Evolutionary conservation across 2,797 vertebrate species (phyloP).

Genomic region (Tinamus major): DNA sequence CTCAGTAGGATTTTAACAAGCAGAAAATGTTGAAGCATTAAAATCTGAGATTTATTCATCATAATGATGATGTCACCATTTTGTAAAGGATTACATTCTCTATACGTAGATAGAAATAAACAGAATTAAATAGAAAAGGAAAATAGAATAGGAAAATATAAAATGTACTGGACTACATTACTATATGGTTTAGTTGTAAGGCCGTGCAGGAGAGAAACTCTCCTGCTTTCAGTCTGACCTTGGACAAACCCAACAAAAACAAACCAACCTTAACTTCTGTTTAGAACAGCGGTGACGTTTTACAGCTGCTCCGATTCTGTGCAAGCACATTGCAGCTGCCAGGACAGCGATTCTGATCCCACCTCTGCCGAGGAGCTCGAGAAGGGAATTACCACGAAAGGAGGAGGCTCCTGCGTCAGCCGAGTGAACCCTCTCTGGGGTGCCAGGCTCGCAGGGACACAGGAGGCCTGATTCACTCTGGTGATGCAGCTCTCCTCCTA

Average conservation of each 20-base stretch:
- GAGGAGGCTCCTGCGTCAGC: not conserved
- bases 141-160: not conserved
- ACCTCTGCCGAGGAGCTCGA: not conserved
- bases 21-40: not conserved
- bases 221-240: not conserved
- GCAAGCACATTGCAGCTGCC: not conserved
- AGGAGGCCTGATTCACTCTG: not conserved
- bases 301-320: not conserved
- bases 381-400: not conserved
- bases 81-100: not conserved
- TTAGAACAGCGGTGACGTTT: not conserved
- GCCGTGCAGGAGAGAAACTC: not conserved
- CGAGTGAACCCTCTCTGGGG: not conserved
- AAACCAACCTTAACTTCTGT: not conserved
- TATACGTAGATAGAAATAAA: not conserved
- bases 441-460: not conserved
- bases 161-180: not conserved
- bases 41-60: no score
- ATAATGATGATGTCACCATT: not conserved
- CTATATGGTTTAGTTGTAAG: not conserved
- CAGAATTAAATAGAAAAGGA: not conserved
- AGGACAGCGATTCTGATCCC: not conserved
- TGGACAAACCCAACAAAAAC: not conserved
- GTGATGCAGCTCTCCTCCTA: not conserved
- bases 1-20: conserved; percentile 1